Percentiles rank a stretch among this genome's conserved stretches.
phyloP scores from a whole-genome alignment of 1,140 invertebrate genomes.

The Hormaphis cornu region DNA sequence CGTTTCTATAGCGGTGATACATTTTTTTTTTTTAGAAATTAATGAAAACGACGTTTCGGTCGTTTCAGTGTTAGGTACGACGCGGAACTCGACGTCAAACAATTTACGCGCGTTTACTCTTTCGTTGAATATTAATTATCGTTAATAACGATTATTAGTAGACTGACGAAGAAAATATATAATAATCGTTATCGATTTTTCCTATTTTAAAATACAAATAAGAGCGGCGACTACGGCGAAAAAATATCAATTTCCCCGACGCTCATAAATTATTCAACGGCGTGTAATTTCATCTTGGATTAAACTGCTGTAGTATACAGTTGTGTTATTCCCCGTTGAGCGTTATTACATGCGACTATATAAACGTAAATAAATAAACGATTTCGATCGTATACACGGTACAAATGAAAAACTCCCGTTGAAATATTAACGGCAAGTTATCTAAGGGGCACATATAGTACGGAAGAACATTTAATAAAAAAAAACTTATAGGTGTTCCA shows the following conservation, averaged over 20 bases:
- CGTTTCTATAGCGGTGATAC: no score
- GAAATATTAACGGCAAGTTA: neutral
- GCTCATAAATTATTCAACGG: neutral
- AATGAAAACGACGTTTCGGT: no score
- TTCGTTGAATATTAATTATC: no score
- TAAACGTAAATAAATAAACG: neutral
- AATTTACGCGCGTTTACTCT: no score
- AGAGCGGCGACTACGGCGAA: neutral
- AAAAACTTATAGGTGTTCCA: neutral
- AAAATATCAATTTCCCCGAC: neutral
- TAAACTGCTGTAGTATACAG: neutral
- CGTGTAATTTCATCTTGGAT: neutral
- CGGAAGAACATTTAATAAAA: neutral
- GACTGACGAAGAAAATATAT: no score
- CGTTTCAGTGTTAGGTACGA: no score
- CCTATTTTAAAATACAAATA: neutral
- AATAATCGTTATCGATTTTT: neutral
- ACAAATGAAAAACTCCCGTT: neutral
- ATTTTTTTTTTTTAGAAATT: no score
- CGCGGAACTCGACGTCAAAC: no score
- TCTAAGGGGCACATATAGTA: neutral
- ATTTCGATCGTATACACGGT: neutral
- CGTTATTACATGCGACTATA: constrained; percentile 5
- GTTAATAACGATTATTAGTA: no score
- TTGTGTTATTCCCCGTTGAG: neutral